phyloP scores from a whole-genome alignment of 30 jellyfish, hydroid and myxozoan genomes.

The Haliclystus octoradiatus region DNA sequence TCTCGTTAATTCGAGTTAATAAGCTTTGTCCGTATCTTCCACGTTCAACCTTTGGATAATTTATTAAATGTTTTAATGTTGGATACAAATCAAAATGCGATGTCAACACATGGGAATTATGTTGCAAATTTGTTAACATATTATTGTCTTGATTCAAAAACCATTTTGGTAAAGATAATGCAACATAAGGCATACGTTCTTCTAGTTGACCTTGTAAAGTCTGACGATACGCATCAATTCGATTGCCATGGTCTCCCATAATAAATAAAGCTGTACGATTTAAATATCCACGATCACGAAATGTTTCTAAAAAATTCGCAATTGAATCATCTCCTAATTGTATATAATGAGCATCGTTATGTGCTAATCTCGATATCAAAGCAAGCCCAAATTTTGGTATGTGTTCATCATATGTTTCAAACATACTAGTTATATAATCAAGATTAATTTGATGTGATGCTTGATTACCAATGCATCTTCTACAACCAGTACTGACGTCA shows the following conservation, averaged over 20 bases:
- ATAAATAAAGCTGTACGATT: constrained; percentile 34
- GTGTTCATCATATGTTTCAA: constrained; percentile 20
- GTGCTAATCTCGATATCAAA: constrained; percentile 35
- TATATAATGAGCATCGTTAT: constrained; percentile 19
- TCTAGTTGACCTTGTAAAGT: constrained; percentile 67
- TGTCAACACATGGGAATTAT: constrained; percentile 40
- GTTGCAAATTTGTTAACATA: constrained; percentile 15
- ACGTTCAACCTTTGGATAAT: constrained; percentile 11
- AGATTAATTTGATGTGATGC: constrained; percentile 19
- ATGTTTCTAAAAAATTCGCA: constrained; percentile 1
- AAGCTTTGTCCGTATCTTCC: constrained; percentile 50
- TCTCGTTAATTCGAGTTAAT: constrained; percentile 14
- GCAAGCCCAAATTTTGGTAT: constrained; percentile 26
- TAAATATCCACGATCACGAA: constrained; percentile 8
- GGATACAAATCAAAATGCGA: constrained; percentile 68
- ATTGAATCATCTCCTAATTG: constrained; percentile 26
- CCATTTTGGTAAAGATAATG: constrained; percentile 44
- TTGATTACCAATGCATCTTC: constrained; percentile 26
- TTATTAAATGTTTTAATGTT: constrained; percentile 27
- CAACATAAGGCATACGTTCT: constrained; percentile 68
- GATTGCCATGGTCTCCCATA: constrained; percentile 76
- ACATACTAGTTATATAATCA: constrained; percentile 21
- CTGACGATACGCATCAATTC: constrained; percentile 48
- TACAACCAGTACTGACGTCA: background rate
- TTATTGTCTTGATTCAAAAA: constrained; percentile 9